Base-by-base conservation (phyloP, 1,140 invertebrate genomes). In the Drosophila chauvacae region DNA sequence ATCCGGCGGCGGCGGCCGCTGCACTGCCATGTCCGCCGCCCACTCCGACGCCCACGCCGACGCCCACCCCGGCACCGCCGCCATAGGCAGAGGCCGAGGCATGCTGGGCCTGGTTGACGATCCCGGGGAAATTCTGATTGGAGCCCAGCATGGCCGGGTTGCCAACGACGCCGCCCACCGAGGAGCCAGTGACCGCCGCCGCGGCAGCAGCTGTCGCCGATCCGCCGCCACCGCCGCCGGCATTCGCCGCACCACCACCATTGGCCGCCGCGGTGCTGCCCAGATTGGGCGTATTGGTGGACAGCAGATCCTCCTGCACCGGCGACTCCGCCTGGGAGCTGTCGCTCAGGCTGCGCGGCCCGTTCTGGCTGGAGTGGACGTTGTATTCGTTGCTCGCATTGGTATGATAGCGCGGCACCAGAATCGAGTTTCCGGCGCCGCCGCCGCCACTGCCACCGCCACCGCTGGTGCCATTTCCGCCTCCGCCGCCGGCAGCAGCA, bases 311-410 rank as follows among this genome's bases (percentile, higher is more conserved):
- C 85, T 96, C 96, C 92, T 97, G 96, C 2, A 96, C 96, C 2
- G 96, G 96, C 20, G 96, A 96, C 85, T 97, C 96, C 2, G 96
- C 96, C 66, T 96, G 95, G 14, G 96, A 96, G n/a, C 96, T 96
- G 76, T 96, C 96, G 56, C 96, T 96, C 23, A 97, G 84, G 3
- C 96, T 96, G 26, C 96, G 93, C 0, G 96, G 96, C 13, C 92
- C 92, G 55, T 93, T 93, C 63, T 93, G 92, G 73, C 92, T 93
- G 50, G 92, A 91, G 65, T 93, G 92, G 2, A 92, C 91, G 39
- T 90, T 91, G 69, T 93, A 93, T 39, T 92, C 91, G 37, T 92
- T 81, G 74, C 80, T 91, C 4, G 92, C 64, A 90, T 94, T 88
- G 93, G 94, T 87, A 10, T 92, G 91, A 57, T 95, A 95, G 2